Percentiles rank a stretch among this genome's conserved stretches.
Evolutionary conservation across 2,113 vertebrate genomes (phyloP).

Genomic region (Pedionomus torquatus): DNA sequence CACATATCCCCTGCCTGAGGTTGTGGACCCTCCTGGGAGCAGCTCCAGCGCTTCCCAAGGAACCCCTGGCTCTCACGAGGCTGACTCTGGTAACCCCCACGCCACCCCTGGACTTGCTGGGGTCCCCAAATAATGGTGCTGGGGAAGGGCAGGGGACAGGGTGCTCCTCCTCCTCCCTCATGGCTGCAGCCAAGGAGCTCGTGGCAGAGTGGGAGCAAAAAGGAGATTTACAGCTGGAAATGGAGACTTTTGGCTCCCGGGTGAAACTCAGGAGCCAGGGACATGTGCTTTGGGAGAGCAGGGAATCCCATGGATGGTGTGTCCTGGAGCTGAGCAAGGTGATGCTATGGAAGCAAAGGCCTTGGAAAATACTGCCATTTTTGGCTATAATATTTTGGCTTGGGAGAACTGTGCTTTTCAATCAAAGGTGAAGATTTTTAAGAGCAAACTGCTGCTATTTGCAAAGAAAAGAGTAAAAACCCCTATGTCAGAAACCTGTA

Average conservation of each 20-base stretch:
- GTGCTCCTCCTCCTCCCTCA: background rate
- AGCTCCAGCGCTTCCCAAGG: background rate
- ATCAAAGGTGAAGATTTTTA: background rate
- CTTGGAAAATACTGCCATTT: background rate
- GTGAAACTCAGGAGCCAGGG: no score
- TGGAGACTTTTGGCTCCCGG: background rate
- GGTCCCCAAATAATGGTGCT: rapidly evolving
- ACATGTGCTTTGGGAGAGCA: rapidly evolving
- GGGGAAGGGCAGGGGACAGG: background rate
- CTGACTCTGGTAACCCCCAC: background rate
- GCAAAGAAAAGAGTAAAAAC: background rate
- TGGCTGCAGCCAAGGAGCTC: rapidly evolving
- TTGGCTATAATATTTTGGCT: background rate
- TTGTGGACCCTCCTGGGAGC: background rate
- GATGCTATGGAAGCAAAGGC: background rate
- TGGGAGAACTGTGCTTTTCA: background rate
- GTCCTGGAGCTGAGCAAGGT: rapidly evolving
- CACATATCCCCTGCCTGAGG: rapidly evolving
- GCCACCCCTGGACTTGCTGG: rapidly evolving
- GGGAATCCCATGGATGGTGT: rapidly evolving
- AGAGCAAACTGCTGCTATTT: background rate
- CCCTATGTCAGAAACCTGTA: background rate
- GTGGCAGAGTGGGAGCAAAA: background rate
- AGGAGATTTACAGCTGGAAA: background rate
- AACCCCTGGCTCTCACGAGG: background rate